Evolutionary conservation across 2,888 invertebrate species (phyloP), one percentile per base, ranked within the genome.

Genomic region (Epistrophe grossulariae): DNA sequence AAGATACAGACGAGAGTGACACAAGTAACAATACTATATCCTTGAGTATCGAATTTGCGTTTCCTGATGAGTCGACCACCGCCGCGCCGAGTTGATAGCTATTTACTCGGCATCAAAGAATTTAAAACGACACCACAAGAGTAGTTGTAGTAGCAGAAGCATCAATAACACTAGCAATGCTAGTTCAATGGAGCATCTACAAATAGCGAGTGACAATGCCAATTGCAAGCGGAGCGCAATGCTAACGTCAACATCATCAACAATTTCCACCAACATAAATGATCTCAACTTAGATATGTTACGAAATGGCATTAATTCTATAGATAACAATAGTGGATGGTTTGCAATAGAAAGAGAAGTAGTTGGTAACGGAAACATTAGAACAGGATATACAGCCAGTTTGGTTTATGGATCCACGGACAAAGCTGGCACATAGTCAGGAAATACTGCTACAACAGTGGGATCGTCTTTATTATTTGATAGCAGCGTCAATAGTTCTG

Each of bases 11-110:
- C 87, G 91, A 92, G 45, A 90, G 89, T 79, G 91, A 91, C 88
- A 89, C 88, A 72, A 89, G 89, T 76, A 89, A 88, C 82, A 89
- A 88, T 88, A 90, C 84, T 88, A 31, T 88, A 59, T 83, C 87
- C 10, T 60, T 82, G 66, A 79, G 62, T 50, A 87, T 55, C 35
- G 90, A 91, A 83, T 92, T 92, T 71, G 90, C 90, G 66, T 91
- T 90, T 73, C 92, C 92, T 50, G 92, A 92, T 88, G 91, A 92
- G 84, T 79, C 90, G 15, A 92, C 93, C 48, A 92, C 92, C 73
- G 91, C 92, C n/a, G n/a, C n/a, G n/a, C n/a, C 4, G 92, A 92
- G 88, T 88, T 92, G 68, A 89, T 92, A 84, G 92, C 93, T 50
- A 90, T 91, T 4, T 91, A 90, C 88, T 89, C 91, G 66, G 91